These are phyloP conservation scores for Phyllostomus hastatus DNA, from an alignment of 2,113 vertebrate genomes.

Conservation along the genomic window DNA sequence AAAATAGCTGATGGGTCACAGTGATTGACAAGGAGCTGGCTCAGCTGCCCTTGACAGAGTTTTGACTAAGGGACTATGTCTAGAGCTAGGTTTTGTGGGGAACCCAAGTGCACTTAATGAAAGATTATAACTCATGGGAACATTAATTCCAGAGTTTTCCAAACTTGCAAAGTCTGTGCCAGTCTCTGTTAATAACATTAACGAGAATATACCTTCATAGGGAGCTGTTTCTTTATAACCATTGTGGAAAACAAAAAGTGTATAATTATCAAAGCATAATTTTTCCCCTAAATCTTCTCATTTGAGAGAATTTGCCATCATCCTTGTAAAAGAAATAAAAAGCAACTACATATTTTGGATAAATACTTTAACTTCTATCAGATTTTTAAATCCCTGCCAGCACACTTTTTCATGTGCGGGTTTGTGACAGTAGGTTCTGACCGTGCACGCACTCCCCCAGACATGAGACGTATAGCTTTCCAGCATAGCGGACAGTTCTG, in stretches of 20 bases:
- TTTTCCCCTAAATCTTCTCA: background rate
- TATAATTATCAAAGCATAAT: background rate
- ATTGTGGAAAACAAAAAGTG: background rate
- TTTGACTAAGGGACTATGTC: background rate
- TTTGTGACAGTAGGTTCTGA: background rate
- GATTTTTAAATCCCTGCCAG: background rate
- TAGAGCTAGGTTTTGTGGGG: background rate
- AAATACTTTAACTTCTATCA: background rate
- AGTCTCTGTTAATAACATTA: background rate
- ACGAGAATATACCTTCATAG: background rate
- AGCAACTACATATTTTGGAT: background rate
- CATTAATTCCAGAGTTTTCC: background rate
- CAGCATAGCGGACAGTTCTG: slow-evolving; percentile 93
- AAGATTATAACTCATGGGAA: background rate
- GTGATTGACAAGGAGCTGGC: background rate
- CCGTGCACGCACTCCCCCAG: background rate
- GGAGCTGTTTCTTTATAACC: background rate
- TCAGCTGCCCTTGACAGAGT: background rate
- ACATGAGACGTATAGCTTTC: slow-evolving; percentile 91
- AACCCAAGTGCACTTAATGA: background rate
- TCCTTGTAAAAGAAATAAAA: background rate
- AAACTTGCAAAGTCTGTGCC: background rate
- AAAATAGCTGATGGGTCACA: background rate
- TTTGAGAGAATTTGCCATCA: background rate
- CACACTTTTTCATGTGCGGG: background rate